Evolutionary conservation across 2,888 invertebrate species (phyloP).

Genomic region (Catocala nupta): DNA sequence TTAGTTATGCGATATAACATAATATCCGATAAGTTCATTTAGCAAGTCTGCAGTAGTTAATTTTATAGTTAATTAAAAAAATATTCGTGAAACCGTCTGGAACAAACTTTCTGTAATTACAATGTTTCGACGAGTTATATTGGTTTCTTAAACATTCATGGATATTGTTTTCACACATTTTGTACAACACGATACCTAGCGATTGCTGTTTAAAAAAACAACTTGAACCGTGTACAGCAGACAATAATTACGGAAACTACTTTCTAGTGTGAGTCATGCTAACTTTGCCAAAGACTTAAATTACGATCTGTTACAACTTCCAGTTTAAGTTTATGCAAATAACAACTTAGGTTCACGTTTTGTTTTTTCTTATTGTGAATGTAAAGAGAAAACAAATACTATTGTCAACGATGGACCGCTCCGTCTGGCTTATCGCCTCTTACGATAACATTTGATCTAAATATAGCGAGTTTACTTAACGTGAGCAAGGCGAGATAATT

Average conservation of each 20-base stretch:
- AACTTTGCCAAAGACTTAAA: conserved; percentile 41
- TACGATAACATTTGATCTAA: conserved; percentile 45
- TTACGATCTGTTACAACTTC: conserved; percentile 31
- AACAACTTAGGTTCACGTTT: conserved; percentile 9
- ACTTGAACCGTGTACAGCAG: conserved; percentile 36
- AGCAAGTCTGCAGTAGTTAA: not conserved
- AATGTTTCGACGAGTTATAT: conserved; percentile 11
- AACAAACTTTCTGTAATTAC: conserved; percentile 33
- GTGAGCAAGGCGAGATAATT: conserved; percentile 39
- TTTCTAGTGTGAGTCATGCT: conserved; percentile 57
- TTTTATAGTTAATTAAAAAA: conserved; percentile 7
- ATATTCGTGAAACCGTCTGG: conserved; percentile 1
- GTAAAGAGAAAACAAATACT: conserved; percentile 18
- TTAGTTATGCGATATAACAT: conserved; percentile 15
- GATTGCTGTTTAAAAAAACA: conserved; percentile 39
- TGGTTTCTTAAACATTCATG: conserved; percentile 16
- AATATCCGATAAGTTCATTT: conserved; percentile 8
- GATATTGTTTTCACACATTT: conserved; percentile 27
- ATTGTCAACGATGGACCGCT: conserved; percentile 20
- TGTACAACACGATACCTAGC: conserved; percentile 14
- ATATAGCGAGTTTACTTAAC: conserved; percentile 36
- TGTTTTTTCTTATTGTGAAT: conserved; percentile 9
- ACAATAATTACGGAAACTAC: conserved; percentile 50
- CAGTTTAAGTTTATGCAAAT: conserved; percentile 24
- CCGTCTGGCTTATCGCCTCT: conserved; percentile 43